Conservation (phyloP, 2,888 invertebrate genomes). For the Aromia moschata region DNA sequence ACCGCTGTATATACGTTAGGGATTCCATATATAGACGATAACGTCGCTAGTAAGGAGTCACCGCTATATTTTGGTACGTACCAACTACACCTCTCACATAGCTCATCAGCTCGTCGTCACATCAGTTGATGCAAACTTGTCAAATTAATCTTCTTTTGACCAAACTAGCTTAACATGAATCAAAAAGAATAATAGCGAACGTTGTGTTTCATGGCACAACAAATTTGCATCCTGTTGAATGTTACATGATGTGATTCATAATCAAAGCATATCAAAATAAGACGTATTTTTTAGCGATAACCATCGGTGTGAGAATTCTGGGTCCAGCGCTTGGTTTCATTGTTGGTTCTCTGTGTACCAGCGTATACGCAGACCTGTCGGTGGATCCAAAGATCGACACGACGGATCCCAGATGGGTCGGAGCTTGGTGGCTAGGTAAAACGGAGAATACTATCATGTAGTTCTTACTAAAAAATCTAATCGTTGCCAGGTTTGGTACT, state of each 20-base stretch:
- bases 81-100: not conserved
- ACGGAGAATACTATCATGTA: not conserved
- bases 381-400: conserved; percentile 78
- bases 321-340: conserved; percentile 92
- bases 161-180: too few species aligned
- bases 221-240: too few species aligned
- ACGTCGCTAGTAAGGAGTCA: conserved; percentile 90
- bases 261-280: too few species aligned
- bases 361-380: conserved; percentile 84
- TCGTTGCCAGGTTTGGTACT: conserved; percentile 77
- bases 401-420: conserved; percentile 90
- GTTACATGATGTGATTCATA: too few species aligned
- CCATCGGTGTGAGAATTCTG: conserved; percentile 89
- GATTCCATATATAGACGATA: conserved; percentile 94
- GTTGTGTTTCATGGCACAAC: too few species aligned
- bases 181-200: too few species aligned
- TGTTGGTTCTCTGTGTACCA: conserved; percentile 87
- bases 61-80: conserved; percentile 89
- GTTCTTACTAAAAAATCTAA: conserved; percentile 26
- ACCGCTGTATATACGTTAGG: conserved; percentile 92
- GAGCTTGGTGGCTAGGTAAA: conserved; percentile 95
- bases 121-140: too few species aligned
- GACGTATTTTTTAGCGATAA: conserved; percentile 80
- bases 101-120: too few species aligned
- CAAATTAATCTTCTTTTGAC: too few species aligned